A percentile compares a stretch with the other conserved stretches of the same genome.
phyloP scores from a whole-genome alignment of 2,888 invertebrate genomes.

The Andricus quercusramuli region DNA sequence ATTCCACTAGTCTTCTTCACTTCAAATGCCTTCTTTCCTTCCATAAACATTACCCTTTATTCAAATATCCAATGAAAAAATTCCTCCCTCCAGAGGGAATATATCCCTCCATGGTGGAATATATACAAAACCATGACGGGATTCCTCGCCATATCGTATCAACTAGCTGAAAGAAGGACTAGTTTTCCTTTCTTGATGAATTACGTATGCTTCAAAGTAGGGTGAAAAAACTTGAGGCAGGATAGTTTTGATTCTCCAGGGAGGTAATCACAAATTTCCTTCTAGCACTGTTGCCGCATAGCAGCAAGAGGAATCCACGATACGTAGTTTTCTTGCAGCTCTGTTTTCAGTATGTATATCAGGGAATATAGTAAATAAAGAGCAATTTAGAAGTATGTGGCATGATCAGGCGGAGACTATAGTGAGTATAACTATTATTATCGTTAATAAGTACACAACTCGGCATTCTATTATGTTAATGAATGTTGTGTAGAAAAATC shows the following conservation, averaged over 20 bases:
- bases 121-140: background rate
- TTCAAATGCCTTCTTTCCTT: conserved; percentile 6
- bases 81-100: background rate
- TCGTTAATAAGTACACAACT: background rate
- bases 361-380: background rate
- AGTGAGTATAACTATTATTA: no score
- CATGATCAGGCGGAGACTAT: background rate
- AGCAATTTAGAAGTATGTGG: no score
- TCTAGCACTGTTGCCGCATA: background rate
- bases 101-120: background rate
- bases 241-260: conserved; percentile 14
- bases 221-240: background rate
- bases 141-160: background rate
- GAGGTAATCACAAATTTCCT: conserved; percentile 23
- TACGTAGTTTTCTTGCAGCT: background rate
- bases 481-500: background rate
- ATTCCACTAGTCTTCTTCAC: conserved; percentile 28
- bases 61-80: conserved; percentile 21
- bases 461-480: background rate
- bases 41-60: conserved; percentile 22
- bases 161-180: background rate
- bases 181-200: background rate
- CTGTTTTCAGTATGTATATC: background rate
- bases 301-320: background rate
- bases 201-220: conserved; percentile 16